Evolutionary conservation across 2,113 vertebrate species (phyloP).

Genomic region (Smithornis capensis): DNA sequence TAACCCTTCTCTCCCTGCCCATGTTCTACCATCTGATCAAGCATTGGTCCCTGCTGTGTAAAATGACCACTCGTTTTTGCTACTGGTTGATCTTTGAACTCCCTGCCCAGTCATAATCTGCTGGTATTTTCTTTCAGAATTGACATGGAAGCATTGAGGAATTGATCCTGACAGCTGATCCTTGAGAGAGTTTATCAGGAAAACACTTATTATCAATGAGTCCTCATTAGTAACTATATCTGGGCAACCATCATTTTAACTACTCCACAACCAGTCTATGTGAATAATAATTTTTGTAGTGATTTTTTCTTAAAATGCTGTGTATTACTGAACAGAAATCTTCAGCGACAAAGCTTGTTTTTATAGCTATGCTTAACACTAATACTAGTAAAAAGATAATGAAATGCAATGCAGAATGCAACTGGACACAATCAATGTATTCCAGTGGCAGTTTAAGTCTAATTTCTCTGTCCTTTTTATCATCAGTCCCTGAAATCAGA

Average conservation of each 20-base stretch:
- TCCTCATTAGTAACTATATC: neutral
- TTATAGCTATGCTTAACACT: neutral
- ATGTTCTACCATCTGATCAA: neutral
- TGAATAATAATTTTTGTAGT: neutral
- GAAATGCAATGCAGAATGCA: neutral
- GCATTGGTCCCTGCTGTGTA: neutral
- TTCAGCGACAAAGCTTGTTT: neutral
- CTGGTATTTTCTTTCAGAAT: neutral
- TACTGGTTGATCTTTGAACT: neutral
- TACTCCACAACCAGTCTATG: neutral
- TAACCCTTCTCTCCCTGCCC: neutral
- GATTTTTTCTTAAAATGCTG: neutral
- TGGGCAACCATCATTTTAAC: neutral
- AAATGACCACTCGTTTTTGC: neutral
- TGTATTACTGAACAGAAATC: neutral
- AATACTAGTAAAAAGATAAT: neutral
- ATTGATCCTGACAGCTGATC: neutral
- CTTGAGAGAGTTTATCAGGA: neutral
- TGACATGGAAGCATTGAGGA: neutral
- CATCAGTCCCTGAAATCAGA: neutral
- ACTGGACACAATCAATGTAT: neutral
- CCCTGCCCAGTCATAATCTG: neutral
- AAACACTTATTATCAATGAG: neutral
- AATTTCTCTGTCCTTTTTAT: neutral
- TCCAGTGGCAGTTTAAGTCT: neutral